These are phyloP conservation scores for Burhinus oedicnemus DNA, from an alignment of 2,113 vertebrate genomes.

Conservation along the genomic window DNA sequence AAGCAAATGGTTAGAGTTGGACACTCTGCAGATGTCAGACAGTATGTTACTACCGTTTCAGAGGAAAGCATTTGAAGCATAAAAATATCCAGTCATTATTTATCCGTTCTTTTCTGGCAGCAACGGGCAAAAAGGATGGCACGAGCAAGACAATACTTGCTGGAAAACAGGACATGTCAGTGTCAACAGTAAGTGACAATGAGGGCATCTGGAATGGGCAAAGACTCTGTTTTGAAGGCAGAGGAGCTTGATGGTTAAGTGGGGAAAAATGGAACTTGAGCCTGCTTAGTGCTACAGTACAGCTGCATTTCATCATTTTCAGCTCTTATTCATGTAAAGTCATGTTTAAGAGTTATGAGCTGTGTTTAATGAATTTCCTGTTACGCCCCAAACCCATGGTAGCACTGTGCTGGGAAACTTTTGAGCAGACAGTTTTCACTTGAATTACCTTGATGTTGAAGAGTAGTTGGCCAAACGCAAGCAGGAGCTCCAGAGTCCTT, in stretches of 20 bases:
- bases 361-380: neutral
- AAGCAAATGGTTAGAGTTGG: neutral
- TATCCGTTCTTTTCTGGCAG: constrained; percentile 65
- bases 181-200: constrained; percentile 70
- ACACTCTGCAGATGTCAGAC: neutral
- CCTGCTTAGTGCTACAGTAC: neutral
- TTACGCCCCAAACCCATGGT: neutral
- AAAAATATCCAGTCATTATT: neutral
- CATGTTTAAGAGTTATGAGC: neutral
- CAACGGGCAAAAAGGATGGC: constrained; percentile 58
- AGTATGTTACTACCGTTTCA: neutral
- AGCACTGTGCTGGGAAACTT: neutral
- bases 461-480: neutral
- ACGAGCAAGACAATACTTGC: constrained; percentile 70
- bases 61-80: neutral
- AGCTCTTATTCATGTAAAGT: neutral
- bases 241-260: neutral
- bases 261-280: neutral
- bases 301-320: neutral
- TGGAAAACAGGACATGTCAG: constrained; percentile 78
- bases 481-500: neutral
- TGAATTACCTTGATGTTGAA: neutral
- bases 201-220: neutral
- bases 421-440: neutral
- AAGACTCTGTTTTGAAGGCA: neutral